Evolutionary conservation across 2,113 vertebrate species (phyloP).

Genomic region (Tapirus terrestris): DNA sequence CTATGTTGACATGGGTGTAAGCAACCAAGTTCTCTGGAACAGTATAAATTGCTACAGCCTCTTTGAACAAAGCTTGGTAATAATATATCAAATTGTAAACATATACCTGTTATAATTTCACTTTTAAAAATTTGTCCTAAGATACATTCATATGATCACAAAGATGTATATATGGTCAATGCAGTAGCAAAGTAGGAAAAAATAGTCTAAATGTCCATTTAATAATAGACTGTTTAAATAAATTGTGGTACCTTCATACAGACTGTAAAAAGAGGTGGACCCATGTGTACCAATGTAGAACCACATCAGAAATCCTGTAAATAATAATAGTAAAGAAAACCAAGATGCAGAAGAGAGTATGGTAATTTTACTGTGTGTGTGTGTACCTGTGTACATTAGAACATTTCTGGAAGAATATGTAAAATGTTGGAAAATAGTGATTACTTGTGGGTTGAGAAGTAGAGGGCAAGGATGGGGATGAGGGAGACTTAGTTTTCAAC

Average conservation of each 20-base stretch:
- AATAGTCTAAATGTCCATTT: neutral
- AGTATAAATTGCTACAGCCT: neutral
- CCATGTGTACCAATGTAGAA: neutral
- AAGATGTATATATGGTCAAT: neutral
- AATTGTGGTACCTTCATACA: neutral
- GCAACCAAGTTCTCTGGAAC: neutral
- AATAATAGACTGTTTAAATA: neutral
- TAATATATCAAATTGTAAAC: neutral
- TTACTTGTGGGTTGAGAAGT: neutral
- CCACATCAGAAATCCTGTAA: neutral
- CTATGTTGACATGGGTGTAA: neutral
- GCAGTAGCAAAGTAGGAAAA: neutral
- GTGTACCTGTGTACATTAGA: neutral
- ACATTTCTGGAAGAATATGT: neutral
- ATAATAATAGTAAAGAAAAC: neutral
- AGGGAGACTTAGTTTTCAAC: neutral
- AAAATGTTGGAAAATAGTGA: neutral
- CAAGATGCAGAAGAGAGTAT: neutral
- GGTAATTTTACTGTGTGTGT: neutral
- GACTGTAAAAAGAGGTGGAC: neutral
- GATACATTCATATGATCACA: neutral
- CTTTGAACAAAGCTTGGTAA: neutral
- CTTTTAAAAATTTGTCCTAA: neutral
- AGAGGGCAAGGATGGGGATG: neutral
- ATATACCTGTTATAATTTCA: neutral